These are phyloP conservation scores for Medauroidea extradentata DNA, from an alignment of 1,140 invertebrate genomes.

Conservation along the genomic window DNA sequence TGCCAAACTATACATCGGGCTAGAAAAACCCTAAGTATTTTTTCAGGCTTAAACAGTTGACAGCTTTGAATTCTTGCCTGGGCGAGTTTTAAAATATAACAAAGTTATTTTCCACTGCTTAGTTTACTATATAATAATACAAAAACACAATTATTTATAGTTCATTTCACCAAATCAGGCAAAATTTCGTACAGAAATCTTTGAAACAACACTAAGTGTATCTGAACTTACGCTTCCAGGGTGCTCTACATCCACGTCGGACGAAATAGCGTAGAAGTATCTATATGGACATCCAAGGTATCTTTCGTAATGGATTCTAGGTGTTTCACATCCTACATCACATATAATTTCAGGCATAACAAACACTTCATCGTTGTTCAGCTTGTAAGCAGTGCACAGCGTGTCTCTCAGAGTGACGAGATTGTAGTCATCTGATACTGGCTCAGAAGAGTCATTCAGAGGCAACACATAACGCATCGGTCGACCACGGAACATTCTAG, in stretches of 20 bases:
- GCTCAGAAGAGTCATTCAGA: constrained; percentile 32
- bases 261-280: constrained; percentile 86
- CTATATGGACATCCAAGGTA: constrained; percentile 64
- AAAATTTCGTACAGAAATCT: no score
- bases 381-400: constrained; percentile 48
- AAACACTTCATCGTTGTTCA: constrained; percentile 45
- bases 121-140: no score
- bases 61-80: no score
- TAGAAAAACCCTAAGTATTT: no score
- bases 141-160: no score
- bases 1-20: no score
- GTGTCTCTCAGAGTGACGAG: constrained; percentile 45
- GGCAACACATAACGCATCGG: constrained; percentile 70
- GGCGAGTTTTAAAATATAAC: no score
- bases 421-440: constrained; percentile 35
- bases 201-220: no score
- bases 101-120: no score
- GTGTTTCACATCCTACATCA: constrained; percentile 77
- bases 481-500: constrained; percentile 68
- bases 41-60: no score
- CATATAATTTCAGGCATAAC: constrained; percentile 62
- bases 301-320: constrained; percentile 68
- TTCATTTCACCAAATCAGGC: no score
- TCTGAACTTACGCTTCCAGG: constrained; percentile 64
- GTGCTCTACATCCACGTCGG: constrained; percentile 75